Evolutionary conservation across 1,140 invertebrate genomes (phyloP), one percentile per base, ranked within the genome.

Genomic region (Zaprionus africanus): DNA sequence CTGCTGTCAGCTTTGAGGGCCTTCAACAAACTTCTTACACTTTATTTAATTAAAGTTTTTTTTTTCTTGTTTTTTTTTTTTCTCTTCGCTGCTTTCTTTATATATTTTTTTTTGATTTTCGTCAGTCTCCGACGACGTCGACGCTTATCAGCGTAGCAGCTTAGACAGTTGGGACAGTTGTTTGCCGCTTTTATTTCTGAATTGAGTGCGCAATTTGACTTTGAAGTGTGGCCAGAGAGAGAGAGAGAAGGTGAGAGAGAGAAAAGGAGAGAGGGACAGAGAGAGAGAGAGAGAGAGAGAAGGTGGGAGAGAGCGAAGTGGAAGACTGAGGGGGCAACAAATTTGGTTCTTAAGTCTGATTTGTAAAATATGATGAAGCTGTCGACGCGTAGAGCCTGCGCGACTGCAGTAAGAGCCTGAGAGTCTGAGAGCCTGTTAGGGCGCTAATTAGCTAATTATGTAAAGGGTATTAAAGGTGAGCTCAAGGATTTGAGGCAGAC

Each of bases 41-140:
- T 86, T 86, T 86, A 86, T 86, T 86, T 86, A 86, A 86, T 86
- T 86, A 88, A 86, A 86, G 83, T 88, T 83, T 87, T 77, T 80
- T 81, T 82, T 87, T 65, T 65, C 15, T 41, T 34, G 84, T 87
- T 83, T 80, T 72, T 60, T 66, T 31, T 28, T 60, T 63, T 53
- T 78, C 53, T 64, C 53, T 71, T 62, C 4, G 26, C 81, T 64
- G 73, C 53, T 71, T 83, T 76, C 62, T 57, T 64, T 64, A 26
- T 74, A 60, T 64, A 26, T 74, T 60, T 79, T 69, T 77, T 63
- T 73, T 68, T 82, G 56, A 73, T 68, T 46, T 67, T 46, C 54
- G 57, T 69, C 58, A n/a, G 65, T 67, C 38, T 36, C 36, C 5
- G 17, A 5, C 31, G 59, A 69, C 64, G 60, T 60, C 60, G 73